Base-by-base conservation (phyloP, 2,113 vertebrate species). In the Callipepla californica region DNA sequence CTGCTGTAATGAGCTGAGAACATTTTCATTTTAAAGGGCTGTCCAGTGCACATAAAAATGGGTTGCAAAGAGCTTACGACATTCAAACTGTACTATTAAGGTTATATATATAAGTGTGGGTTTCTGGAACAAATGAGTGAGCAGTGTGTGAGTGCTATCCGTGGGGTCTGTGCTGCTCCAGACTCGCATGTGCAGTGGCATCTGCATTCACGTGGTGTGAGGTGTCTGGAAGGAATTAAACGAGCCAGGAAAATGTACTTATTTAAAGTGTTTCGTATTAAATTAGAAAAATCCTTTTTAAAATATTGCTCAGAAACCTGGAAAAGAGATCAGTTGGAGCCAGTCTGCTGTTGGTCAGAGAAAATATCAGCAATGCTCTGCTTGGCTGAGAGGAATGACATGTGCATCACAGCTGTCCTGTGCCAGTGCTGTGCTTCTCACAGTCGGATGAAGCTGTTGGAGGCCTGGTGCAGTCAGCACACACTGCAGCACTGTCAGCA, bases 1-100 rank as follows among this genome's bases (percentile, higher is more conserved):
- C 36, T 83, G 25, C 36, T 53, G 57, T 92, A 48, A 84, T 2
- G 44, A 87, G 51, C 62, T 32, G 42, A 85, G 85, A 94, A 93
- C 89, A 32, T 34, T 80, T 80, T 40, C 38, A 45, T 55, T 61
- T 88, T 21, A 32, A 47, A 80, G 40, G 23, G 50, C 85, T 81
- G 58, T 44, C 57, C 44, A 45, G 76, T 85, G 25, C n/a, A 6
- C 40, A 18, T 26, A 47, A 73, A 79, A 79, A 30, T 47, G 12
- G 19, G 4, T 74, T 80, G n/a, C 30, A 42, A 59, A 67, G 67
- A 45, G 38, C 1, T 0, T 7, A 73, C 34, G 59, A 66, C 51
- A 16, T 47, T 73, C n/a, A 53, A 47, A 47, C 9, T 59, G 38
- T 74, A 80, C 30, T 48, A n/a, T 45, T 72, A 80, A 73, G 61